These are phyloP conservation scores for Nezara viridula DNA, from an alignment of 2,888 invertebrate genomes.

Conservation along the genomic window DNA sequence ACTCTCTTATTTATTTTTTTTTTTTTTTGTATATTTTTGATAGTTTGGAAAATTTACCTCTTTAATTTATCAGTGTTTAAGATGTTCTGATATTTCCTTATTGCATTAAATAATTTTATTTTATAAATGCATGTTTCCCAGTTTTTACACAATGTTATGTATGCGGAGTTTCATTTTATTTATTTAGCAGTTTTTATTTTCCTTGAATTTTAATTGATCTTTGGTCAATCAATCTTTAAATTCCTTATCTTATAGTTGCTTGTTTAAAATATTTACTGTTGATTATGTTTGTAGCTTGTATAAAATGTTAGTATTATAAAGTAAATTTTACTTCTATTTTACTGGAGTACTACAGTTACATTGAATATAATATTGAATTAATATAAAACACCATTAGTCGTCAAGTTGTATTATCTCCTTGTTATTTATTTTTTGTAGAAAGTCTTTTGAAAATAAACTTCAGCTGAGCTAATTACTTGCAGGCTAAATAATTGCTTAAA, in stretches of 20 bases:
- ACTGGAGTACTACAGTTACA: background rate
- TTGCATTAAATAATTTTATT: background rate
- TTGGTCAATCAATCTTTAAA: background rate
- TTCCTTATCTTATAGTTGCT: background rate
- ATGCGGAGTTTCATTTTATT: background rate
- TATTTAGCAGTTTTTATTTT: background rate
- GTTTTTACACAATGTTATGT: background rate
- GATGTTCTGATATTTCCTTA: background rate
- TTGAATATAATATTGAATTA: background rate
- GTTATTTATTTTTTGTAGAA: background rate
- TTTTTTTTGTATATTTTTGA: background rate
- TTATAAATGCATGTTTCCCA: conserved; percentile 18
- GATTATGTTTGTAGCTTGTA: background rate
- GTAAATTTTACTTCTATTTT: background rate
- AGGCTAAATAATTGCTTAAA: background rate
- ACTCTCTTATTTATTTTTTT: background rate
- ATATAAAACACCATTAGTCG: background rate
- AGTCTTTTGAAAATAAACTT: background rate
- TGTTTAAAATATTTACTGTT: background rate
- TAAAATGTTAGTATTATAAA: background rate
- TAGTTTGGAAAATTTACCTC: background rate
- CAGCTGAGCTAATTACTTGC: background rate
- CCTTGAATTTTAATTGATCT: background rate
- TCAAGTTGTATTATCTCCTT: background rate
- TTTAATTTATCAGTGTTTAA: background rate